Evolutionary conservation across 2,888 invertebrate genomes (phyloP).

Genomic region (Pantelozetes paolii): DNA sequence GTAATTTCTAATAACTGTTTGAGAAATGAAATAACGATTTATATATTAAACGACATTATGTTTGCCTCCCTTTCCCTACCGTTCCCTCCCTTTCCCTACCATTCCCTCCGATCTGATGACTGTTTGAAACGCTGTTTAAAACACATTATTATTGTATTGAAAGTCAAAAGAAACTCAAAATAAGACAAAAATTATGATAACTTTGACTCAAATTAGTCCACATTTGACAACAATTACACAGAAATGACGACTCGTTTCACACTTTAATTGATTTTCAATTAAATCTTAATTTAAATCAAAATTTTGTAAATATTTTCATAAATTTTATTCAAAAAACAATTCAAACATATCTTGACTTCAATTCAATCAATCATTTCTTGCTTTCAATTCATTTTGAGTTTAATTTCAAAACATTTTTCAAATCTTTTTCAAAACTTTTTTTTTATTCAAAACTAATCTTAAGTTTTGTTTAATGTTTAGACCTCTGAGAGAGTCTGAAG

Average conservation of each 20-base stretch:
- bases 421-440: no score
- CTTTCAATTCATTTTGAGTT: background rate
- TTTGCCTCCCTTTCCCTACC: slow-evolving; percentile 1
- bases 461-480: no score
- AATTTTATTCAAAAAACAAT: background rate
- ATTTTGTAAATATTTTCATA: background rate
- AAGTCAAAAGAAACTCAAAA: background rate
- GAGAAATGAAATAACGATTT: background rate
- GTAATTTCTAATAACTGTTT: slow-evolving; percentile 6
- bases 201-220: background rate
- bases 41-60: slow-evolving; percentile 6
- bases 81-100: background rate
- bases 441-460: no score
- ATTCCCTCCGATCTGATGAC: no score
- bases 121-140: no score
- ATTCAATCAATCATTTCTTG: background rate
- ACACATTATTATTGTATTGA: slow-evolving; percentile 34
- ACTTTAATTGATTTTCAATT: no score
- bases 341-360: background rate
- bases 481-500: no score
- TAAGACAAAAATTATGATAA: background rate
- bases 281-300: background rate
- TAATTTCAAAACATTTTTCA: no score
- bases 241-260: slow-evolving; percentile 17
- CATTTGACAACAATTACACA: background rate